Conservation (phyloP, 2,113 vertebrate genomes). For the Erpornis zantholeuca region DNA sequence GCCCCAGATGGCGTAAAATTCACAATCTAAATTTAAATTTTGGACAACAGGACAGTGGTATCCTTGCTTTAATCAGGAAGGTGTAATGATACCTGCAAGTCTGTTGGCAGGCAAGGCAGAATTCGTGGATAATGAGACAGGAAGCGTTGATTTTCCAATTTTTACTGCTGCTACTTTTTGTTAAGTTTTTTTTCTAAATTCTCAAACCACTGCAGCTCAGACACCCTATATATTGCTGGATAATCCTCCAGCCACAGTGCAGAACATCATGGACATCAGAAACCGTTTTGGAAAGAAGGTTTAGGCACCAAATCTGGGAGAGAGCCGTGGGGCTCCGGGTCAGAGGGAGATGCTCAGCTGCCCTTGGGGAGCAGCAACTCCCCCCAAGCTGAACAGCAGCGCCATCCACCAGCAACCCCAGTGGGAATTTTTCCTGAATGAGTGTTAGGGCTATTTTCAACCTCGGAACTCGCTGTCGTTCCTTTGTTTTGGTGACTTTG, state of each 20-base stretch:
- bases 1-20: background rate
- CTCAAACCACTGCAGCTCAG: background rate
- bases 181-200: background rate
- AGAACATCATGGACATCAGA: background rate
- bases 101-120: background rate
- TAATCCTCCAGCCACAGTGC: background rate
- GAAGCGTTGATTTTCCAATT: background rate
- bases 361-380: background rate
- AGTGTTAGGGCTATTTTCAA: slow-evolving; percentile 24
- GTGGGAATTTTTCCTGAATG: slow-evolving; percentile 40
- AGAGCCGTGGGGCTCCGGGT: rapidly evolving
- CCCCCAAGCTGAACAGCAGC: background rate
- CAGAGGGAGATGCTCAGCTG: background rate
- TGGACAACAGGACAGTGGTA: background rate
- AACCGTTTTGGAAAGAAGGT: background rate
- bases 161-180: background rate
- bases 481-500: slow-evolving; percentile 65
- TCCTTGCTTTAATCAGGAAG: background rate
- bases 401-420: background rate
- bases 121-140: rapidly evolving
- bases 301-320: background rate
- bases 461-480: slow-evolving; percentile 44
- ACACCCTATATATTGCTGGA: background rate
- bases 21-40: background rate
- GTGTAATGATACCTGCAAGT: background rate